Evolutionary conservation across 2,888 invertebrate species (phyloP), one percentile per base, ranked within the genome.

Genomic region (Cataglyphis albicans): DNA sequence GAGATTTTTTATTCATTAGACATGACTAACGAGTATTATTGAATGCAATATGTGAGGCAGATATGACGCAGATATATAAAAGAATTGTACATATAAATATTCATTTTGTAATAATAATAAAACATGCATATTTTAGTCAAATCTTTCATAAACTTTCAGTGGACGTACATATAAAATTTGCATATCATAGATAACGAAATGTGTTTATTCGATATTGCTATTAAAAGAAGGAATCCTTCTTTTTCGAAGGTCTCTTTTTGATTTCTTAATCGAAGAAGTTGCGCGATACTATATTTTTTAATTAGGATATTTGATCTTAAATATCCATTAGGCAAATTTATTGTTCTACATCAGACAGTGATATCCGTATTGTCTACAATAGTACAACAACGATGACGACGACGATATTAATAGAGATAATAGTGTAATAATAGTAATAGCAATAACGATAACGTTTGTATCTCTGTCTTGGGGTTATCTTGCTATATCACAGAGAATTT

Each of bases 401-500:
- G 86, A 87, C 80, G 63, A 78, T 84, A 86, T 84, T 70, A 89
- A 85, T 88, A 86, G 78, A 81, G 85, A 84, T 87, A 86, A 80
- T 87, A 88, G 67, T 85, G 76, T 84, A 89, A 78, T 86, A 89
- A 83, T 89, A 88, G 84, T 86, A 91, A 91, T 90, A 92, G 89
- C 86, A 90, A 92, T 91, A 92, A 91, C 91, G 90, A 91, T 89
- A 91, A 92, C 88, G 87, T 90, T 80, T 88, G 91, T 91, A 92
- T 93, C 92, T 93, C 93, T 93, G 92, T 90, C 91, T 90, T 82
- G 88, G 87, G 88, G 92, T 90, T 93, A 92, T 91, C 89, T 91
- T 84, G 92, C 92, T 93, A 93, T 93, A 93, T 93, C 93, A 93
- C 93, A 93, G 93, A 93, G 93, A 93, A 93, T 91, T 91, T 90